Evolutionary conservation across 1,140 invertebrate species (phyloP), one percentile per base, ranked within the genome.

Genomic region (Drosophila pandora): DNA sequence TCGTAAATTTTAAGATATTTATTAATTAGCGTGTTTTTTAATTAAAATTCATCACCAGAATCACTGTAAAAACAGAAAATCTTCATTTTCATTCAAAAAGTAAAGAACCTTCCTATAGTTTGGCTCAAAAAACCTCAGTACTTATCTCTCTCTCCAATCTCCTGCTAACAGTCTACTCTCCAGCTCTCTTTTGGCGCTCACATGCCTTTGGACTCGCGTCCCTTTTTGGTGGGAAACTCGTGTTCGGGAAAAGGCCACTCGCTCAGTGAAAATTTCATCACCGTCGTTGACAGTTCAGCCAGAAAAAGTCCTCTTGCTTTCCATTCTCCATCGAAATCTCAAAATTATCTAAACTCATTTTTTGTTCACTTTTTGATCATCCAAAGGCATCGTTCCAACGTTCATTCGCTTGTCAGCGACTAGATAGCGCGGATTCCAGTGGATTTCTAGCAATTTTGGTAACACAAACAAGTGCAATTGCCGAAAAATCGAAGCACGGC

Each of bases 191-290:
- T 32, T 2, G 3, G 21, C 54, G 43, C 70, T 47, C 49, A 65
- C 53, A 61, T 69, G 64, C 45, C 77, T 50, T 77, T 74, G 68
- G 60, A 67, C 73, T 70, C 39, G 57, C 63, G 41, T 74, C 76
- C 48, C 59, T 52, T 77, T 37, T 85, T 87, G 69, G 75, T 87
- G 82, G 82, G 83, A 85, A 85, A 78, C 80, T 71, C 68, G 71
- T 87, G 85, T 70, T 78, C 55, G n/a, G 41, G 67, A 82, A 76
- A 82, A 79, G 39, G 73, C 43, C 52, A 54, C 22, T 58, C 39
- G 54, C 64, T 90, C 89, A 90, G 89, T 90, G 89, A 90, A 90
- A 90, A 89, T 90, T 90, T 90, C 85, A 89, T 90, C 89, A 90
- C 89, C 84, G 89, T 76, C 76, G 89, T 79, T 71, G 81, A 73